phyloP scores from a whole-genome alignment of 2,888 invertebrate species.

The Malacosoma neustria region DNA sequence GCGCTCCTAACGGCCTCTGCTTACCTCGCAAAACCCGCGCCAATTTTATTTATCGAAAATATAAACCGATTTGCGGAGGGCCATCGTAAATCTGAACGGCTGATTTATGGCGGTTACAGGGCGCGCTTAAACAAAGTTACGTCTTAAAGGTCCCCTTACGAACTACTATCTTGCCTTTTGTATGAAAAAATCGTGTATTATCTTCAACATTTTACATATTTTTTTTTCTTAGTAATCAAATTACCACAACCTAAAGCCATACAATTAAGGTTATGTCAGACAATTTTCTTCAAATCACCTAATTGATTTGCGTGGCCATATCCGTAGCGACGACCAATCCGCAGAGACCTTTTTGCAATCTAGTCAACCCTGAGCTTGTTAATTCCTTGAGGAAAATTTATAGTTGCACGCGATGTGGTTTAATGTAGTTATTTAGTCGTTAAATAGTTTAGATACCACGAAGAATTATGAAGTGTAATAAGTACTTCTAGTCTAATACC shows the following conservation, averaged over 20 bases:
- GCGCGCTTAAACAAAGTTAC: constrained; percentile 63
- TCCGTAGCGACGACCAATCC: constrained; percentile 24
- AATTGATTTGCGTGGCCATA: constrained; percentile 46
- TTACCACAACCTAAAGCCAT: too few species aligned
- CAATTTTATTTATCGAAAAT: constrained; percentile 76
- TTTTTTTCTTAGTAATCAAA: constrained; percentile 1
- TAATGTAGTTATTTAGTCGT: too few species aligned
- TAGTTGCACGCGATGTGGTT: constrained; percentile 26
- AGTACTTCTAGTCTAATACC: too few species aligned
- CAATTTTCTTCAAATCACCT: constrained; percentile 50
- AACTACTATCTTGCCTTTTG: constrained; percentile 33
- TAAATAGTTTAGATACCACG: too few species aligned
- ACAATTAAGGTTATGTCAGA: too few species aligned
- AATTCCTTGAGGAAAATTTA: constrained; percentile 30
- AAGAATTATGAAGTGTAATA: too few species aligned
- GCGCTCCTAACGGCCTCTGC: constrained; percentile 71
- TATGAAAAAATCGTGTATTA: constrained; percentile 17
- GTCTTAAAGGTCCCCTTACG: constrained; percentile 52
- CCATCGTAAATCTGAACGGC: constrained; percentile 67
- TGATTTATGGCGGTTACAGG: constrained; percentile 70
- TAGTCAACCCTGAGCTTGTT: constrained; percentile 31
- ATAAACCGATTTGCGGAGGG: constrained; percentile 73
- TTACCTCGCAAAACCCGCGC: constrained; percentile 74
- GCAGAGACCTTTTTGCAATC: constrained; percentile 30
- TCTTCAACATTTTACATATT: not conserved